A percentile compares a stretch with the other conserved stretches of the same genome.
These are phyloP conservation scores for Myripristis murdjan DNA, from an alignment of 2,797 vertebrate genomes.

Conservation along the genomic window DNA sequence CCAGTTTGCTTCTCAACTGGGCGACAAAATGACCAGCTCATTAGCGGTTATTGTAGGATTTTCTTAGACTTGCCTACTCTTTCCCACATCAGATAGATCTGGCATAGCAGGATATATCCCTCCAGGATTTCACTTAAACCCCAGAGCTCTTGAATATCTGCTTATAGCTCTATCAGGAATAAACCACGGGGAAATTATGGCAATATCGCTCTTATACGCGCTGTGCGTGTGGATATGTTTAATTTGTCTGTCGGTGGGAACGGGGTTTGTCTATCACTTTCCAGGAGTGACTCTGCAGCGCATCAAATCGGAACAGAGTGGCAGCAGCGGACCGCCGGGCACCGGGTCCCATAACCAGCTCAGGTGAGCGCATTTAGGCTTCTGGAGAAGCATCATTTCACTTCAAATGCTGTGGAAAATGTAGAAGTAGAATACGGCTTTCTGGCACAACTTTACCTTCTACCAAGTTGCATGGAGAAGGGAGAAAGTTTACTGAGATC, in stretches of 20 bases:
- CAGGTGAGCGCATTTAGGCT: slow-evolving; percentile 78
- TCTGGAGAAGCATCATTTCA: too few species aligned
- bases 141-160: slow-evolving; percentile 7
- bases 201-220: slow-evolving; percentile 55
- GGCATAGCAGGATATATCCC: slow-evolving; percentile 32
- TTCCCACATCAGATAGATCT: slow-evolving; percentile 26
- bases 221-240: slow-evolving; percentile 75
- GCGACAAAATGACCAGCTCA: slow-evolving; percentile 36
- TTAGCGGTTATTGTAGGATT: slow-evolving; percentile 29
- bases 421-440: too few species aligned
- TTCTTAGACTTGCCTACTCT: slow-evolving; percentile 28
- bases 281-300: slow-evolving; percentile 78
- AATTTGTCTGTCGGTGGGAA: slow-evolving; percentile 63
- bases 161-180: slow-evolving; percentile 43
- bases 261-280: slow-evolving; percentile 81
- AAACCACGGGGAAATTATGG: slow-evolving; percentile 41
- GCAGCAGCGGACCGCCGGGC: slow-evolving; percentile 72
- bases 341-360: slow-evolving; percentile 64
- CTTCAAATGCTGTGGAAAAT: not conserved
- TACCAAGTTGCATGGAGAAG: too few species aligned
- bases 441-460: too few species aligned
- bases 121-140: slow-evolving; percentile 44
- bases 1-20: slow-evolving; percentile 42
- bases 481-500: too few species aligned
- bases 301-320: slow-evolving; percentile 75